Conservation (phyloP, 92 coral and sea anemone species). For the Porites evermanni region DNA sequence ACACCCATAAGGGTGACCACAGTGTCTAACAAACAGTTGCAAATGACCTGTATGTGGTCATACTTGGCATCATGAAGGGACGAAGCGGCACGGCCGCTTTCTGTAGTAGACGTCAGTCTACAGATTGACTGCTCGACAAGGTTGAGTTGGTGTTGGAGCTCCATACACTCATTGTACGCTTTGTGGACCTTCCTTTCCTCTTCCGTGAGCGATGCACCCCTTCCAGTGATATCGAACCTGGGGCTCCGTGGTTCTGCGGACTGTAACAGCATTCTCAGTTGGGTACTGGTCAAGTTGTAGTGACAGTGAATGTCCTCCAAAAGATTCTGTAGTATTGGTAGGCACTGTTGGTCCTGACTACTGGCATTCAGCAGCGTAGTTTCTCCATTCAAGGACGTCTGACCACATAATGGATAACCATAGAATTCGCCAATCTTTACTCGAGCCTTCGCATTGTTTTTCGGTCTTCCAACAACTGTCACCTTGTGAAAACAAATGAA, state of each 20-base stretch:
- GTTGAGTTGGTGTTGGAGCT: slow-evolving; percentile 89
- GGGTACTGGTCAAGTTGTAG: slow-evolving; percentile 89
- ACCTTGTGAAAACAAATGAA: slow-evolving; percentile 39
- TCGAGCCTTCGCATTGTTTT: slow-evolving; percentile 81
- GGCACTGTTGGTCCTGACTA: slow-evolving; percentile 57
- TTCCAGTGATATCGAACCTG: slow-evolving; percentile 25
- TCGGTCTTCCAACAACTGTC: slow-evolving; percentile 85
- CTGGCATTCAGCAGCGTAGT: slow-evolving; percentile 32
- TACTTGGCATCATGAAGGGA: slow-evolving; percentile 69
- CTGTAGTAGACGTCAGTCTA: slow-evolving; percentile 48
- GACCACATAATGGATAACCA: slow-evolving; percentile 80
- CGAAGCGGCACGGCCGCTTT: background rate
- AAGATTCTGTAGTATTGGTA: slow-evolving; percentile 67
- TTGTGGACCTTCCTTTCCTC: slow-evolving; percentile 77
- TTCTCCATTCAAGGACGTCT: slow-evolving; percentile 43
- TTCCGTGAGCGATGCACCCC: slow-evolving; percentile 29
- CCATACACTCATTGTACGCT: slow-evolving; percentile 83
- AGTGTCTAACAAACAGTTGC: slow-evolving; percentile 89
- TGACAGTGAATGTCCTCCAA: slow-evolving; percentile 94
- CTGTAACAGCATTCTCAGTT: slow-evolving; percentile 72
- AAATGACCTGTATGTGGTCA: slow-evolving; percentile 87
- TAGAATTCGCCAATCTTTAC: slow-evolving; percentile 95
- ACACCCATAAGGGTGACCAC: slow-evolving; percentile 82
- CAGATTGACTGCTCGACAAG: slow-evolving; percentile 81
- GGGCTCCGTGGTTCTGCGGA: slow-evolving; percentile 52